These are phyloP conservation scores for Lagopus leucura DNA, from an alignment of 2,113 vertebrate species.

Conservation along the genomic window DNA sequence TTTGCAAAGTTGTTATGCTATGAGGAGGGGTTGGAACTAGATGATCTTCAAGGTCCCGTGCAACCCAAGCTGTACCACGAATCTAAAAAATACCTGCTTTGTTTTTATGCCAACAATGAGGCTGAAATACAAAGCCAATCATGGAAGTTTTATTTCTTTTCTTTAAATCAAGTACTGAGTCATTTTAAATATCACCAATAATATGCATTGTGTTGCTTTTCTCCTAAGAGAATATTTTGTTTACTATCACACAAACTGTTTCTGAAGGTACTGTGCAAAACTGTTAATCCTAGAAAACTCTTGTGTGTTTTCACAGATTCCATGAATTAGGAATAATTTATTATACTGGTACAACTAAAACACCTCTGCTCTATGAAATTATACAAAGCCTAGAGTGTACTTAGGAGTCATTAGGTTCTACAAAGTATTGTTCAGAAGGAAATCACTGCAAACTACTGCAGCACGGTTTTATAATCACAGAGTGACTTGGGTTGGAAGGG, in stretches of 20 bases:
- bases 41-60: too few species aligned
- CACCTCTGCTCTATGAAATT: not conserved
- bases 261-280: constrained; percentile 18
- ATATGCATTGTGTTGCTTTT: not conserved
- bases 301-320: constrained; percentile 12
- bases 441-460: not conserved
- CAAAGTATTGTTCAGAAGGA: not conserved
- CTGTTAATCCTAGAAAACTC: not conserved
- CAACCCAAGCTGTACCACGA: too few species aligned
- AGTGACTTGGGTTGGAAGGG: too few species aligned
- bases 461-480: too few species aligned
- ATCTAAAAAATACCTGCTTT: not conserved
- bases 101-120: not conserved
- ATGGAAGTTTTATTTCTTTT: not conserved
- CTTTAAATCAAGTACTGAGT: not conserved
- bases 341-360: not conserved
- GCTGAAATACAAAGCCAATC: constrained; percentile 32
- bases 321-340: not conserved
- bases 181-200: not conserved
- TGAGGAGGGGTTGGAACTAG: too few species aligned
- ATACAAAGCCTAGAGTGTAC: not conserved
- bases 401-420: not conserved
- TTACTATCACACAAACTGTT: constrained; percentile 28
- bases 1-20: not conserved
- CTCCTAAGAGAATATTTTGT: constrained; percentile 51